Conservation (phyloP, 2,888 invertebrate genomes). For the Rugalucina vietnamica region DNA sequence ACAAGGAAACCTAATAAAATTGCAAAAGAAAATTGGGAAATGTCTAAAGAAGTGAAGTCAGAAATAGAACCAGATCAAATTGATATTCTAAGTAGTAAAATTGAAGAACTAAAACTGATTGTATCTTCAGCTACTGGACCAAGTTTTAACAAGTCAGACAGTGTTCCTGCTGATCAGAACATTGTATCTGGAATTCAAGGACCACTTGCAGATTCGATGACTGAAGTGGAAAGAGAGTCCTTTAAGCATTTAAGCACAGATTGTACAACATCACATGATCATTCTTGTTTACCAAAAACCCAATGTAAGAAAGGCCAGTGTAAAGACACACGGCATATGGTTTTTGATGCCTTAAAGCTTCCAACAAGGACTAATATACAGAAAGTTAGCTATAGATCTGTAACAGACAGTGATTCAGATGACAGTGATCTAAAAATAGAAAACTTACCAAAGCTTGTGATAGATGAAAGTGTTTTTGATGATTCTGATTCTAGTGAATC, state of each 20-base stretch:
- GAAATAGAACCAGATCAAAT: not conserved
- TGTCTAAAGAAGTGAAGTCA: not conserved
- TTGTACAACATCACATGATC: too few relatives aligned
- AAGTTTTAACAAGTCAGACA: not conserved
- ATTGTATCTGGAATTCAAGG: not conserved
- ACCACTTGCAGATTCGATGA: too few relatives aligned
- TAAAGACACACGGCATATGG: not conserved
- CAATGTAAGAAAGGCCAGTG: not conserved
- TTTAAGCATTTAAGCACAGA: too few relatives aligned
- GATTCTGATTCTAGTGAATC: not conserved
- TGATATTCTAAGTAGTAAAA: not conserved
- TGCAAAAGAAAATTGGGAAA: too few relatives aligned
- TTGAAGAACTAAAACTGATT: too few relatives aligned
- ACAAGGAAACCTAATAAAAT: not conserved
- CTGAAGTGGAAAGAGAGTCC: not conserved
- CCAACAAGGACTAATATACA: not conserved
- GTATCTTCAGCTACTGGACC: too few relatives aligned
- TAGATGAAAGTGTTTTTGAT: conserved; percentile 55
- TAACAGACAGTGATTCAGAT: conserved; percentile 5
- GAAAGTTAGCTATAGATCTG: conserved; percentile 8
- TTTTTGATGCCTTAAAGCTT: not conserved
- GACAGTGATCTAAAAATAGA: conserved; percentile 25
- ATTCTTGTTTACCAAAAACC: too few relatives aligned
- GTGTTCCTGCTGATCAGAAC: not conserved
- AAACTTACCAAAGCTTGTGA: conserved; percentile 59